These are phyloP conservation scores for Zygogramma bicolorata DNA, from an alignment of 2,888 invertebrate species.

Conservation along the genomic window DNA sequence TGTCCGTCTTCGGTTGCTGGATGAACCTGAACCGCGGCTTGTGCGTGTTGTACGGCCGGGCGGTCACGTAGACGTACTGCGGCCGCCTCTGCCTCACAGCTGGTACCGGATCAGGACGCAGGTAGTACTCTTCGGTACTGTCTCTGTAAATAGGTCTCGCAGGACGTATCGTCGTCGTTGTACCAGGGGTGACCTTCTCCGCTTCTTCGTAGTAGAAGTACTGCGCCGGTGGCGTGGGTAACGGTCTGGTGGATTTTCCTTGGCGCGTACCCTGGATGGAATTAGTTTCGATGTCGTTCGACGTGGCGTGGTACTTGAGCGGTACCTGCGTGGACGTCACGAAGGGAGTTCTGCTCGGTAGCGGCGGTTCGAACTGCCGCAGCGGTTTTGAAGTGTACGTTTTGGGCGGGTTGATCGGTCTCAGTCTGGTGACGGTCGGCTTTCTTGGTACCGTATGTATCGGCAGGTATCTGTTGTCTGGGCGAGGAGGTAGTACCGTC, in stretches of 20 bases:
- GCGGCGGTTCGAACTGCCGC: constrained; percentile 67
- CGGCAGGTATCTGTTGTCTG: constrained; percentile 27
- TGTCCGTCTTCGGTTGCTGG: constrained; percentile 58
- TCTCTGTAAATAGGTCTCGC: constrained; percentile 41
- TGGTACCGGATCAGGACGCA: constrained; percentile 45
- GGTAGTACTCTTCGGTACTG: constrained; percentile 52
- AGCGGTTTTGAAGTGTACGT: constrained; percentile 69
- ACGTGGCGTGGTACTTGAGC: constrained; percentile 72
- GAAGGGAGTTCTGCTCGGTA: constrained; percentile 56
- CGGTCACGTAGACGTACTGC: constrained; percentile 61
- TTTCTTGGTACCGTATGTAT: constrained; percentile 33
- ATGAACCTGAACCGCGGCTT: constrained; percentile 55
- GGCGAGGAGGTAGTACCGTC: constrained; percentile 64
- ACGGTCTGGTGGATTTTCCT: constrained; percentile 34
- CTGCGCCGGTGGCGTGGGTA: constrained; percentile 69
- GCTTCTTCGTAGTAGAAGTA: constrained; percentile 77
- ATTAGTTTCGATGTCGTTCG: constrained; percentile 70
- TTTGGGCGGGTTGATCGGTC: constrained; percentile 62
- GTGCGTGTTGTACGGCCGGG: constrained; percentile 55
- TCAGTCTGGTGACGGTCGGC: constrained; percentile 61
- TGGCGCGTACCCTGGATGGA: constrained; percentile 57
- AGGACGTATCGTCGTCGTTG: constrained; percentile 43
- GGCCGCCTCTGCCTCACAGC: constrained; percentile 46
- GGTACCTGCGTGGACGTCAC: constrained; percentile 74
- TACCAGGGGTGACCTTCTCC: constrained; percentile 46